A percentile compares a stretch with the other conserved stretches of the same genome.
These are phyloP conservation scores for Carcharodon carcharias DNA, from an alignment of 2,797 vertebrate species.

Conservation along the genomic window DNA sequence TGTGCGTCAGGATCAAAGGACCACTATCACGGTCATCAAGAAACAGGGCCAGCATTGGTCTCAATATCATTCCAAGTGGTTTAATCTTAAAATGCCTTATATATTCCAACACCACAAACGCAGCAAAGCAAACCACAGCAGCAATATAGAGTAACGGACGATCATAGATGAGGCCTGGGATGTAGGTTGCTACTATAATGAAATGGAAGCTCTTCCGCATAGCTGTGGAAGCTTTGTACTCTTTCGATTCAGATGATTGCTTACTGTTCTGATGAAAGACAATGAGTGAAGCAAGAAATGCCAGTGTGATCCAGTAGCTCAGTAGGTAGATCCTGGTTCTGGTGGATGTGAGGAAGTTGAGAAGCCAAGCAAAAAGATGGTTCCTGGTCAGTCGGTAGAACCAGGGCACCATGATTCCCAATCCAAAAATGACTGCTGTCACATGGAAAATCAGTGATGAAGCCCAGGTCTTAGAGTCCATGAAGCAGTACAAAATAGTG, in stretches of 20 bases:
- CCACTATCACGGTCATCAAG: slow-evolving; percentile 91
- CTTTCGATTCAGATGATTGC: slow-evolving; percentile 73
- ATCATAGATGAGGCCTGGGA: slow-evolving; percentile 85
- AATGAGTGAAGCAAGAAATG: slow-evolving; percentile 64
- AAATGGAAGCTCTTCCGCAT: slow-evolving; percentile 91
- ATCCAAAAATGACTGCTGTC: slow-evolving; percentile 80
- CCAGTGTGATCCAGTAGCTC: slow-evolving; percentile 75
- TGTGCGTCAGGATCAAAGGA: slow-evolving; percentile 86
- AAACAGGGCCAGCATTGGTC: slow-evolving; percentile 80
- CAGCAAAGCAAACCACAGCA: slow-evolving; percentile 73
- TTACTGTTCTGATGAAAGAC: slow-evolving; percentile 82
- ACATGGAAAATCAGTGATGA: slow-evolving; percentile 90
- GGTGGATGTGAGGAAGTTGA: slow-evolving; percentile 77
- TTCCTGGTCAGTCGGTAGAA: slow-evolving; percentile 79
- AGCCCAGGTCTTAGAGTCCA: slow-evolving; percentile 89
- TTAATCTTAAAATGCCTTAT: slow-evolving; percentile 85
- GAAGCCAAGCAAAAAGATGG: slow-evolving; percentile 84
- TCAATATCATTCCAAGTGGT: slow-evolving; percentile 77
- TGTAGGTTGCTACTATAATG: slow-evolving; percentile 82
- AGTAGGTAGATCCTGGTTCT: slow-evolving; percentile 72
- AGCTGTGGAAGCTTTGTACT: slow-evolving; percentile 79
- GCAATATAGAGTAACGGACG: slow-evolving; percentile 78
- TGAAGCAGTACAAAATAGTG: slow-evolving; percentile 82
- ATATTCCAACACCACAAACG: slow-evolving; percentile 81
- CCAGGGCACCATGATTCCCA: slow-evolving; percentile 90